Evolutionary conservation across 30 jellyfish, hydroid and myxozoan species (phyloP), one percentile per base, ranked within the genome.

Genomic region (Haliclystus octoradiatus): DNA sequence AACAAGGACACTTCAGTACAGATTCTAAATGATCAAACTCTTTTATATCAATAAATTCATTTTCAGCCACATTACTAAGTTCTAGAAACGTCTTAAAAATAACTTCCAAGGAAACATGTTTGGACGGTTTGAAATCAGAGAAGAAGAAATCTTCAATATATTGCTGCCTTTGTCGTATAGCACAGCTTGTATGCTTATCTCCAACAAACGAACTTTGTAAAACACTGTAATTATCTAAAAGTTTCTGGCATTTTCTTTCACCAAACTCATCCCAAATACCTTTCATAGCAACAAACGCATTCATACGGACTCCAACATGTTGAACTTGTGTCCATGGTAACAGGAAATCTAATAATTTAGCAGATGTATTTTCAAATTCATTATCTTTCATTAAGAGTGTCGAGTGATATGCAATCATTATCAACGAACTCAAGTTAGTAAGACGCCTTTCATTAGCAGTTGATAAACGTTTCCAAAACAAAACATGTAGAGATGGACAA

Each of bases 321-420:
- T 89, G 98, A 0, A 80, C 83, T 63, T 89, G 98, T 14, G 90
- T 64, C 98, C 98, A 89, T 22, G 94, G 95, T 34, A 89, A 49
- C 51, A 89, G 26, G 31, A 63, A 68, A 2, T 69, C 33, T 19
- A 81, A 68, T 12, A 95, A 93, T 34, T 63, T 78, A 22, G 78
- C 29, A 29, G 80, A 80, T 77, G 80, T 66, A 24, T 65, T 71
- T 40, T 78, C 47, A 70, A 89, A 81, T 33, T 64, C 85, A 15
- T 34, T 52, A n/a, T 60, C 85, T 25, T 75, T 52, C 3, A 81
- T 73, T 22, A 66, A 62, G 23, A 69, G 75, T 23, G 93, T 75
- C 49, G 80, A 57, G 40, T 89, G 98, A 47, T 35, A 64, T 25
- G 70, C 27, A 7, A 81, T 76, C 0, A 91, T 69, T 64, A 89